Base-by-base conservation (phyloP, 2,888 invertebrate species). In the Cacoxenus indagator region DNA sequence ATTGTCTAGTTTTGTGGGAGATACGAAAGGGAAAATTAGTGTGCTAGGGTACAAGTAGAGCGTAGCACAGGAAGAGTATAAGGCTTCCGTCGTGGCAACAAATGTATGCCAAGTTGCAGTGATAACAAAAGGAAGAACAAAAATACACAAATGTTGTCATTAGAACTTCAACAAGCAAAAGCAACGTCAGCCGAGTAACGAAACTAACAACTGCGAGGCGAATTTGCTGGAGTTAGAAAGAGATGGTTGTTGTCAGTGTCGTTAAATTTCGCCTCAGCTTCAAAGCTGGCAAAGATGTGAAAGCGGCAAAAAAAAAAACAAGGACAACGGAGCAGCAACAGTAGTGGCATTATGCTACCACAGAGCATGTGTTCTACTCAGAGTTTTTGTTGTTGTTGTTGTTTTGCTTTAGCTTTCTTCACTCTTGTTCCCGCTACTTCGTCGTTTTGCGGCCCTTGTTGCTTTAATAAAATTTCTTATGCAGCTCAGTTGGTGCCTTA, bases 271-370 rank as follows among this genome's bases (percentile, higher is more conserved):
- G 37, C 2, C 37, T 0, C 37, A 11, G 37, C 37, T 11, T 11
- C 9, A 14, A 14, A 37, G 37, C 37, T 37, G 37, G 4, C 64
- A 68, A 72, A 59, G 68, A 69, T 22, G 1, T 14, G 17, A 9
- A 14, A 26, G 55, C 55, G 5, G n/a, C 11, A 26, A 24, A 26
- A 27, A 11, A 57, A 57, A 14, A 29, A 57, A n/a, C n/a, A 17
- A 29, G 14, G 22, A 57, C 24, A 26, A 26, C 51, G 45, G 83
- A 78, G 76, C 80, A 76, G 73, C 80, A 79, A 78, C 82, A 81
- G 72, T n/a, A n/a, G n/a, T n/a, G n/a, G n/a, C 75, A 73, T 78
- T 82, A 83, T 78, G 78, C 80, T 80, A 83, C 82, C 82, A 83
- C 83, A 83, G 75, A 69, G 69, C 31, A 72, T 69, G 70, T 69